Percentiles rank a stretch among this genome's conserved stretches.
Evolutionary conservation across 2,888 invertebrate species (phyloP).

Genomic region (Leuctra nigra): DNA sequence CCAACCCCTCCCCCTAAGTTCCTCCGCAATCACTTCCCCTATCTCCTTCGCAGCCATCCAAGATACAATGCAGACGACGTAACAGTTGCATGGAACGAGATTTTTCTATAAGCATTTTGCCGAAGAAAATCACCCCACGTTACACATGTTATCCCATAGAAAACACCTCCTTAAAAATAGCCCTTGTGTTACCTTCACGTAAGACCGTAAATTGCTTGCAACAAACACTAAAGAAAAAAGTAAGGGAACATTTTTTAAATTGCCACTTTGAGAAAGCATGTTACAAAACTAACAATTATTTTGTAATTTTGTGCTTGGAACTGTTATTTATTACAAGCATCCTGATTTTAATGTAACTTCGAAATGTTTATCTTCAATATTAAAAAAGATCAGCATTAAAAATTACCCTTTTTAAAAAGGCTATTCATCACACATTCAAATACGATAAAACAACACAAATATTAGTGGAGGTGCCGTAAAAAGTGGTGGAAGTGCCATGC

Average conservation of each 20-base stretch:
- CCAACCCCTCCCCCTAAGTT: conserved; percentile 32
- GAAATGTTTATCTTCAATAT: no score
- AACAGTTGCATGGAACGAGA: conserved; percentile 21
- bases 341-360: neutral
- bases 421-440: no score
- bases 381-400: no score
- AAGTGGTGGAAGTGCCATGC: no score
- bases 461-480: no score
- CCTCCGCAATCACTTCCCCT: conserved; percentile 37
- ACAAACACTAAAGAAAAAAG: neutral
- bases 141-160: conserved; percentile 35
- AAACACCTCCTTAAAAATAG: conserved; percentile 25
- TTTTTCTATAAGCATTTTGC: conserved; percentile 22
- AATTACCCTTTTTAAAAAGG: no score
- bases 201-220: neutral
- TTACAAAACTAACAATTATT: neutral
- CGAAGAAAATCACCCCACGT: conserved; percentile 29
- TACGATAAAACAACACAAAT: no score
- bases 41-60: neutral
- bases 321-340: neutral
- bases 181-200: neutral
- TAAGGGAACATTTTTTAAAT: neutral
- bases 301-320: neutral
- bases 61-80: conserved; percentile 4
- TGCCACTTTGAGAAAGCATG: neutral